phyloP scores from a whole-genome alignment of 1,140 invertebrate genomes.

The Chelonus insularis region DNA sequence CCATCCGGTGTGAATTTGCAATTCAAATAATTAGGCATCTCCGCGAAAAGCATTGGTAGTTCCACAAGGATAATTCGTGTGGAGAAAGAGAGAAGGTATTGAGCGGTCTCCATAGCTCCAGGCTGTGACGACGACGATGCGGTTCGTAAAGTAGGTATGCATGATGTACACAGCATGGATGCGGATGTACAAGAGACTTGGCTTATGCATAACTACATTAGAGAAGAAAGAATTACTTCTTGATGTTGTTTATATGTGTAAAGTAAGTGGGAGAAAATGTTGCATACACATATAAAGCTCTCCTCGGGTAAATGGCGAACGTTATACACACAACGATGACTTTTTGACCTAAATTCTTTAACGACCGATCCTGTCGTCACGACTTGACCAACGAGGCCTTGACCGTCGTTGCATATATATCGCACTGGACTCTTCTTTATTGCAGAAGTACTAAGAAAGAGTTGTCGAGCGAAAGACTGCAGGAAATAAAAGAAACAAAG shows the following conservation, averaged over 20 bases:
- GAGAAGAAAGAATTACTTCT: neutral
- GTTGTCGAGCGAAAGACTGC: neutral
- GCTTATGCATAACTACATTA: neutral
- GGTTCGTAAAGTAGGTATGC: constrained; percentile 45
- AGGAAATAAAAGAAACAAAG: constrained; percentile 2
- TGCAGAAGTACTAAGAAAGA: neutral
- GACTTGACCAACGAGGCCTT: constrained; percentile 34
- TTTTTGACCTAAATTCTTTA: constrained; percentile 54
- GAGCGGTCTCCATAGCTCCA: neutral
- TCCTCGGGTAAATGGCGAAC: constrained; percentile 32
- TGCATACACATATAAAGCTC: neutral
- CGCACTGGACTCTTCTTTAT: neutral
- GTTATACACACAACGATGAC: constrained; percentile 42
- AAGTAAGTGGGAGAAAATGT: neutral
- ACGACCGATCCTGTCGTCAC: constrained; percentile 35
- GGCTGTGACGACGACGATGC: constrained; percentile 22
- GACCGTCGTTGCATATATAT: constrained; percentile 27
- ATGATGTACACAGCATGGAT: neutral
- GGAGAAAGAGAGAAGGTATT: constrained; percentile 9
- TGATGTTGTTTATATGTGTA: neutral
- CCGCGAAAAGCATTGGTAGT: constrained; percentile 23
- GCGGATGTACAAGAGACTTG: neutral
- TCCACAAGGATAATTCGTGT: constrained; percentile 2
- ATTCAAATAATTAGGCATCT: constrained; percentile 45
- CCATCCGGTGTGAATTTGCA: constrained; percentile 40